Conservation (phyloP, 2,888 invertebrate genomes). For the Limnephilus marmoratus region DNA sequence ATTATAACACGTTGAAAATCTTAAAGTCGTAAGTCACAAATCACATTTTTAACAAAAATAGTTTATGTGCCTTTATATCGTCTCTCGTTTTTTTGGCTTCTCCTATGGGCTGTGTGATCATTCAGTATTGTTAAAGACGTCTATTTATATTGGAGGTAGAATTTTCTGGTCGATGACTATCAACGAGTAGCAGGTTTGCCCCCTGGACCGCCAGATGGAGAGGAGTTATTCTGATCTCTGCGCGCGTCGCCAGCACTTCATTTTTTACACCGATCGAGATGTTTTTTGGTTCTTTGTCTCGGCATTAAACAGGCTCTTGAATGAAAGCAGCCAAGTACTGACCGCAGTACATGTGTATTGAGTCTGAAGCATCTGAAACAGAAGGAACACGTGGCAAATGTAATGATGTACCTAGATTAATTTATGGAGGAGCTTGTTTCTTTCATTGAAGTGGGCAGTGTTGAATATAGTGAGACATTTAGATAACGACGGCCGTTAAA, state of each 20-base stretch:
- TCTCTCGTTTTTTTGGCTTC: neutral
- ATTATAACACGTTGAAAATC: neutral
- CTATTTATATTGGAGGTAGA: conserved; percentile 33
- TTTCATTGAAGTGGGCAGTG: neutral
- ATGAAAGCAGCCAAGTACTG: conserved; percentile 23
- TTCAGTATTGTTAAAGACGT: neutral
- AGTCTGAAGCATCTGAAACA: neutral
- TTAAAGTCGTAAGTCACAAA: neutral
- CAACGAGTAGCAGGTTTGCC: conserved; percentile 13
- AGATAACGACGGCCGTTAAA: neutral
- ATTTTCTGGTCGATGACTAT: conserved; percentile 19
- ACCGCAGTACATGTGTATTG: neutral
- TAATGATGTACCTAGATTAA: neutral
- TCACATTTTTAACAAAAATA: neutral
- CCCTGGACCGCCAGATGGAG: conserved; percentile 48
- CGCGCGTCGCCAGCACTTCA: conserved; percentile 37
- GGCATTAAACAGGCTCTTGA: conserved; percentile 24
- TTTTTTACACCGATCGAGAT: conserved; percentile 10
- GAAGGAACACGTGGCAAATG: neutral
- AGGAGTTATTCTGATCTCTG: conserved; percentile 29
- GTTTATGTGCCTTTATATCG: neutral
- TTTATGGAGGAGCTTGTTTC: neutral
- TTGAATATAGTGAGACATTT: neutral
- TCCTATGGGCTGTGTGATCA: neutral
- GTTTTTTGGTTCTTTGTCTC: conserved; percentile 25